Conservation (phyloP, 2,888 invertebrate genomes). For the Drosophila stalkeri region DNA sequence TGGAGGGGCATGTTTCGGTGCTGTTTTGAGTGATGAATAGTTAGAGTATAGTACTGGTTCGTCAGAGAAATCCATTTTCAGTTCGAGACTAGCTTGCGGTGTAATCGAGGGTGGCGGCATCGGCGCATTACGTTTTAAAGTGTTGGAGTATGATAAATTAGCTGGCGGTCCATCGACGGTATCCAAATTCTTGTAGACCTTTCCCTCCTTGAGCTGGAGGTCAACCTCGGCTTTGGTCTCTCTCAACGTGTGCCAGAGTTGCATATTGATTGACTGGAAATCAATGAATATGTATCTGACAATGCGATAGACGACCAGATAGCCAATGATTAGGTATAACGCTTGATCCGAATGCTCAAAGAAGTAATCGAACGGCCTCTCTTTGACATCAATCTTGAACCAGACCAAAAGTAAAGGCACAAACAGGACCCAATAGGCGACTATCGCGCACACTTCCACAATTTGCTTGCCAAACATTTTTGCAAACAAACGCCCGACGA, state of each 20-base stretch:
- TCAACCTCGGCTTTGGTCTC: constrained; percentile 2
- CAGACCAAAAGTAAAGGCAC: neutral
- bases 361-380: constrained; percentile 15
- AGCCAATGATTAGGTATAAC: constrained; percentile 27
- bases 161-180: constrained; percentile 30
- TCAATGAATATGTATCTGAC: neutral
- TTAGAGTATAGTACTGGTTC: neutral
- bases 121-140: neutral
- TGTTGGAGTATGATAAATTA: neutral
- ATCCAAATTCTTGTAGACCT: constrained; percentile 17
- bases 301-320: constrained; percentile 24
- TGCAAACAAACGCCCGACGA: neutral
- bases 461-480: constrained; percentile 45
- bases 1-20: neutral
- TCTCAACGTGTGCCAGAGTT: constrained; percentile 21
- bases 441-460: constrained; percentile 36
- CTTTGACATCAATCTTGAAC: neutral
- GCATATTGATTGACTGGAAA: constrained; percentile 11
- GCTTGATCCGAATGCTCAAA: neutral
- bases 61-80: constrained; percentile 16
- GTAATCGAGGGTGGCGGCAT: neutral
- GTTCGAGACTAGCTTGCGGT: neutral
- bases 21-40: too few species aligned
- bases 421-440: constrained; percentile 36
- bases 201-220: constrained; percentile 13